phyloP scores from a whole-genome alignment of 2,797 vertebrate species.

The Hippocampus kuda region DNA sequence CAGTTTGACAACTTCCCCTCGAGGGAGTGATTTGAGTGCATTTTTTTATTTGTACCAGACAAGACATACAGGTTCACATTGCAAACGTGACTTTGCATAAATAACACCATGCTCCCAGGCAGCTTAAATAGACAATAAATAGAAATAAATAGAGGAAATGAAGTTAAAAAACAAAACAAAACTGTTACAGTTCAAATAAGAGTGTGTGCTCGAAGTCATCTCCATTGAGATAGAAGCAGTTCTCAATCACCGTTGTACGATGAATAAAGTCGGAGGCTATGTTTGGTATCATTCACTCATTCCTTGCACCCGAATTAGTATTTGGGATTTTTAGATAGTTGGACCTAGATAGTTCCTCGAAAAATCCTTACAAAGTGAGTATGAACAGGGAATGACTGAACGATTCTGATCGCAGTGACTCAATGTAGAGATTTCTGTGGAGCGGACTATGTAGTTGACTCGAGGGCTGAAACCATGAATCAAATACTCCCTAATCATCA shows the following conservation, averaged over 20 bases:
- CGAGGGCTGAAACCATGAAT: too few relatives aligned
- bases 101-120: slow-evolving; percentile 25
- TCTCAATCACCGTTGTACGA: slow-evolving; percentile 42
- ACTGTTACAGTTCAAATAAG: slow-evolving; percentile 55
- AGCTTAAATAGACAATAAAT: slow-evolving; percentile 57
- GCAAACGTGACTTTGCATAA: slow-evolving; percentile 19
- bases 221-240: slow-evolving; percentile 49
- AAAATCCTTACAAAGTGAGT: too few relatives aligned
- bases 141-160: slow-evolving; percentile 50
- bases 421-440: too few relatives aligned
- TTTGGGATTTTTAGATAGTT: too few relatives aligned
- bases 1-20: slow-evolving; percentile 5
- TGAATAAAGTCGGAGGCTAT: slow-evolving; percentile 31
- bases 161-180: slow-evolving; percentile 10
- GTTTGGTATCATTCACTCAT: neutral
- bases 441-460: too few relatives aligned
- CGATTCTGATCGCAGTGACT: too few relatives aligned
- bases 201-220: slow-evolving; percentile 31
- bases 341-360: too few relatives aligned
- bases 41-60: slow-evolving; percentile 1
- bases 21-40: slow-evolving; percentile 2
- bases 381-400: too few relatives aligned
- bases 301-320: neutral
- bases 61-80: slow-evolving; percentile 2
- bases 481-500: too few relatives aligned